Evolutionary conservation across 2,113 vertebrate species (phyloP).

Genomic region (Petromus typicus): DNA sequence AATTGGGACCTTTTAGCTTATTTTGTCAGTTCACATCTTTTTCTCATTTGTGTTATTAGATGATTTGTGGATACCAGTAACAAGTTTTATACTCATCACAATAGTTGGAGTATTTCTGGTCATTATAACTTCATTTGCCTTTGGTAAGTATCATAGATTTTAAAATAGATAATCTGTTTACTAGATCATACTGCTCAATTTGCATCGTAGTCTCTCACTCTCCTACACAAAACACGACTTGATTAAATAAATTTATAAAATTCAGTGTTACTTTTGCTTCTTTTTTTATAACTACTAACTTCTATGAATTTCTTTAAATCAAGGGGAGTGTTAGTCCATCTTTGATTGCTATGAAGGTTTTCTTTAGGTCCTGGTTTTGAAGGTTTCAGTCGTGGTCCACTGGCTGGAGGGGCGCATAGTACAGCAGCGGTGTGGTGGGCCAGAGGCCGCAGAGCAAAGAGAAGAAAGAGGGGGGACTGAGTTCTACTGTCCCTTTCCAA

Average conservation of each 20-base stretch:
- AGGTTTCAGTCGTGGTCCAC: background rate
- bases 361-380: background rate
- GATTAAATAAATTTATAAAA: background rate
- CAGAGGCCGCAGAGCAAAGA: background rate
- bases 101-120: constrained; percentile 75
- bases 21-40: constrained; percentile 38
- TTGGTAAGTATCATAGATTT: constrained; percentile 81
- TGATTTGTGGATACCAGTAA: constrained; percentile 38
- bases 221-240: background rate
- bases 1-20: background rate
- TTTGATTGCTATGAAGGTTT: background rate
- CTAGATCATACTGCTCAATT: constrained; percentile 10
- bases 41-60: constrained; percentile 77
- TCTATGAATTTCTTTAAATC: constrained; percentile 15
- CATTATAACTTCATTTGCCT: constrained; percentile 67
- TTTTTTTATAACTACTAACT: background rate
- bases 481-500: too few relatives aligned
- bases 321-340: background rate
- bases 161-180: constrained; percentile 10
- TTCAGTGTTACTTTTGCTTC: background rate
- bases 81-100: constrained; percentile 61
- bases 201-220: constrained; percentile 24
- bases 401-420: background rate
- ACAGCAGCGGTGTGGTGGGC: background rate
- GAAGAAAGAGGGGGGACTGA: background rate